Evolutionary conservation across 2,797 vertebrate species (phyloP).

Genomic region (Fistularia commersonii): DNA sequence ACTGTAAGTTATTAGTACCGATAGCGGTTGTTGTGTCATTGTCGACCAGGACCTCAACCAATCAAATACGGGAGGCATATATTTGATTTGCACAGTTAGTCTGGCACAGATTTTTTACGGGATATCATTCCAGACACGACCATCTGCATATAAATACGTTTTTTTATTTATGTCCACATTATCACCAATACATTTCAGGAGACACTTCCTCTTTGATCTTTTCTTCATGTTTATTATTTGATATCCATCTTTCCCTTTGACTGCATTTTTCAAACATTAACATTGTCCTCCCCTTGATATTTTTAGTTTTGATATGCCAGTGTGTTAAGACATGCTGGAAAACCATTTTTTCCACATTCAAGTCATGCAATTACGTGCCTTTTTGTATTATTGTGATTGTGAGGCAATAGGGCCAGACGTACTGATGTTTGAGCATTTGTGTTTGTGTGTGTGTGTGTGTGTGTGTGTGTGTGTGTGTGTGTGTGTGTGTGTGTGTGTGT

Average conservation of each 20-base stretch:
- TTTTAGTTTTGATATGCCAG: conserved; percentile 12
- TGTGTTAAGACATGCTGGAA: conserved; percentile 6
- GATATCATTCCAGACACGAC: too few relatives aligned
- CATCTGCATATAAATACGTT: too few relatives aligned
- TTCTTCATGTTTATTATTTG: not conserved
- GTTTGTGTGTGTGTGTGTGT: conserved; percentile 2
- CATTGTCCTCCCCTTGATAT: conserved; percentile 50
- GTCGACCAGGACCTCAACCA: too few relatives aligned
- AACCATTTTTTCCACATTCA: conserved; percentile 8
- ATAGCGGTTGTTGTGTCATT: too few relatives aligned
- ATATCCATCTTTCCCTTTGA: conserved; percentile 17
- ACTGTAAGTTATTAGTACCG: too few relatives aligned
- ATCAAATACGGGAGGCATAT: too few relatives aligned
- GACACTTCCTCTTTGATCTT: not conserved
- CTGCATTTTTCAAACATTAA: conserved; percentile 31
- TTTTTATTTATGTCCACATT: too few relatives aligned
- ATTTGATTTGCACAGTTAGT: too few relatives aligned
- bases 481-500: conserved; percentile 12
- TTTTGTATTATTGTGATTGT: not conserved
- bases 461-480: conserved; percentile 3
- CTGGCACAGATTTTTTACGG: too few relatives aligned
- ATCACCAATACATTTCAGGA: too few relatives aligned
- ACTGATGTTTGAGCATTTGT: too few relatives aligned
- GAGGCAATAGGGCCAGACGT: not conserved
- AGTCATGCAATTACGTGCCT: not conserved